These are phyloP conservation scores for Scolopax bukidnonensis DNA, from an alignment of 2,797 vertebrate genomes.

Conservation along the genomic window DNA sequence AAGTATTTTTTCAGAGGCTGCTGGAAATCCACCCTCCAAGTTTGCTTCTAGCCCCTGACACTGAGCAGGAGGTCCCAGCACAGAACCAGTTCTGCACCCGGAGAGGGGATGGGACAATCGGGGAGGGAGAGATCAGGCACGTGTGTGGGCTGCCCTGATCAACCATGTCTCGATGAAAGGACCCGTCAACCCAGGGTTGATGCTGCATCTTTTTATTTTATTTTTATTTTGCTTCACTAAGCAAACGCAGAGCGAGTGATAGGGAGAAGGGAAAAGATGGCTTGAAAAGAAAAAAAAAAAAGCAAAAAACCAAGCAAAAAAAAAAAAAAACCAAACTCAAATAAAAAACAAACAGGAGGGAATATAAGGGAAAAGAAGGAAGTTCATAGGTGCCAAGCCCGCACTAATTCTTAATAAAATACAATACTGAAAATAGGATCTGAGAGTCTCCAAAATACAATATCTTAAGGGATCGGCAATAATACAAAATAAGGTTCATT, in stretches of 20 bases:
- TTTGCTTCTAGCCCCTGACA: background rate
- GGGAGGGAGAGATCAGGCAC: background rate
- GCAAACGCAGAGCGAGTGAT: slow-evolving; percentile 78
- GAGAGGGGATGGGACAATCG: background rate
- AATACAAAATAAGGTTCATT: slow-evolving; percentile 86
- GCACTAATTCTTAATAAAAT: slow-evolving; percentile 83
- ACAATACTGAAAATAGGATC: slow-evolving; percentile 81
- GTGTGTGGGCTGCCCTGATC: background rate
- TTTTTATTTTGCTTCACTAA: slow-evolving; percentile 84
- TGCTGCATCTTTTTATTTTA: slow-evolving; percentile 84
- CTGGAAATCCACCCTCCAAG: background rate
- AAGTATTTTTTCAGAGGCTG: background rate
- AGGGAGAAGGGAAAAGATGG: slow-evolving; percentile 42
- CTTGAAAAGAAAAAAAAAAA: slow-evolving; percentile 61
- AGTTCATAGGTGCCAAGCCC: slow-evolving; percentile 77
- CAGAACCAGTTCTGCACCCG: background rate
- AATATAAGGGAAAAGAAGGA: slow-evolving; percentile 50
- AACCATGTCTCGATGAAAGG: slow-evolving; percentile 40
- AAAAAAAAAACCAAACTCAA: background rate
- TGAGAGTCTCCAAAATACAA: slow-evolving; percentile 83
- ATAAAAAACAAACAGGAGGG: slow-evolving; percentile 43
- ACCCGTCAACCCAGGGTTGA: slow-evolving; percentile 68
- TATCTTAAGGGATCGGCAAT: slow-evolving; percentile 81
- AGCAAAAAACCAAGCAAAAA: slow-evolving; percentile 24
- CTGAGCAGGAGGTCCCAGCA: background rate